Conservation (phyloP, 2,888 invertebrate species). For the Plebejus anna region DNA sequence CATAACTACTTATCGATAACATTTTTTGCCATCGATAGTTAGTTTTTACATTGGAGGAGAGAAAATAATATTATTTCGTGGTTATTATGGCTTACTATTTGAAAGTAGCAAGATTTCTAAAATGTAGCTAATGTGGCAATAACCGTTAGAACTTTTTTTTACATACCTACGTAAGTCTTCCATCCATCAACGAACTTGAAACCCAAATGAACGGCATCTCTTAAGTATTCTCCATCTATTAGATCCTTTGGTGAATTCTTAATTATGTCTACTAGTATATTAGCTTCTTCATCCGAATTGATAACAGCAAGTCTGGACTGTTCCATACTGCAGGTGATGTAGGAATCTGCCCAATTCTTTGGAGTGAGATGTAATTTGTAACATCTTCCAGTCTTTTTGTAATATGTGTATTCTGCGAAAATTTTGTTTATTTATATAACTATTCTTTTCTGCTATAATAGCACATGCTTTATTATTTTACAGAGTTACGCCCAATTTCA, state of each 20-base stretch:
- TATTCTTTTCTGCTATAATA: too few species aligned
- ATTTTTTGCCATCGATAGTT: too few species aligned
- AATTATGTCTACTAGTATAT: constrained; percentile 47
- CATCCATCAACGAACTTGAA: constrained; percentile 45
- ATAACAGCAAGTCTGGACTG: constrained; percentile 57
- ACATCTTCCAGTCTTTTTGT: constrained; percentile 48
- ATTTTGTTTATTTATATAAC: neutral
- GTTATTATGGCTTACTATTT: too few species aligned
- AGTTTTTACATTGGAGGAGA: too few species aligned
- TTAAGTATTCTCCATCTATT: constrained; percentile 43
- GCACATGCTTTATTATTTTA: too few species aligned
- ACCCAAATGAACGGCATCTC: constrained; percentile 48
- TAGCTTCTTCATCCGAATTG: constrained; percentile 51
- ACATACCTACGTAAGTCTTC: constrained; percentile 58
- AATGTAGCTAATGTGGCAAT: constrained; percentile 13
- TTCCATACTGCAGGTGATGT: constrained; percentile 52
- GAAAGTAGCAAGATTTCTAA: neutral
- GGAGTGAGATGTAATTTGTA: constrained; percentile 60
- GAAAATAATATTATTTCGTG: too few species aligned
- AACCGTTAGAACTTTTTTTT: constrained; percentile 18
- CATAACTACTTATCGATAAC: too few species aligned
- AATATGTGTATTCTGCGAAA: constrained; percentile 53
- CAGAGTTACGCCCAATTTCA: too few species aligned
- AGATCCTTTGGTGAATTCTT: constrained; percentile 46
- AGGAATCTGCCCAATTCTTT: constrained; percentile 57